These are phyloP conservation scores for Leptodactylus fallax DNA, from an alignment of 2,797 vertebrate genomes.

Conservation along the genomic window DNA sequence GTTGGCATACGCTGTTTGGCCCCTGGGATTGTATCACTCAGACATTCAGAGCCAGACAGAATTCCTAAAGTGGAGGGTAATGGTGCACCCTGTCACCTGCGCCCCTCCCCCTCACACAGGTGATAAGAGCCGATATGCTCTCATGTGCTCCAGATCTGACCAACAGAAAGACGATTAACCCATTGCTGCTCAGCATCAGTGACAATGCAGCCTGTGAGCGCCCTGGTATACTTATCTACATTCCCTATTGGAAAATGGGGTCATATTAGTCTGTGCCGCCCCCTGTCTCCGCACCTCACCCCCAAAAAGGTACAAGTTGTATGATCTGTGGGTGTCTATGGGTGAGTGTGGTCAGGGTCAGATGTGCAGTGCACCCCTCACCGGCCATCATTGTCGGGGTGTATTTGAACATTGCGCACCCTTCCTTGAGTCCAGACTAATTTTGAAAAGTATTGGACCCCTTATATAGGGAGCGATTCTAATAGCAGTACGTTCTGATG, in stretches of 20 bases:
- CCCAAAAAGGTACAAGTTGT: not conserved
- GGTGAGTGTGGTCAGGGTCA: no score
- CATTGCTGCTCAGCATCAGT: not conserved
- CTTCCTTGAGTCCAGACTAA: no score
- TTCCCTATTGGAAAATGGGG: not conserved
- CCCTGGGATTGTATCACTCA: not conserved
- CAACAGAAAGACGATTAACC: no score
- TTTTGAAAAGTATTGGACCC: no score
- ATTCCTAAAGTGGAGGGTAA: constrained; percentile 18
- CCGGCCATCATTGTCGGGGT: no score
- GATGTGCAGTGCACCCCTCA: no score
- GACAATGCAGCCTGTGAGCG: not conserved
- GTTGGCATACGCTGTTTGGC: not conserved
- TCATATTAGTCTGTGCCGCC: not conserved
- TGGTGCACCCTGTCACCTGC: not conserved
- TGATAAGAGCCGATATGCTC: constrained; percentile 16
- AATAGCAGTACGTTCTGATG: no score
- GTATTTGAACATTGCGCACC: no score
- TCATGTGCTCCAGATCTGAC: not conserved
- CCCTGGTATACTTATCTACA: not conserved
- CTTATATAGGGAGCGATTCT: no score
- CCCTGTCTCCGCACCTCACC: not conserved
- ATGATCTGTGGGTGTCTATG: no score
- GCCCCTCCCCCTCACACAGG: not conserved
- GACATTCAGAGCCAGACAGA: not conserved